Percentiles rank a stretch among this genome's conserved stretches.
These are phyloP conservation scores for Xiphias gladius DNA, from an alignment of 2,113 vertebrate species.

Conservation along the genomic window DNA sequence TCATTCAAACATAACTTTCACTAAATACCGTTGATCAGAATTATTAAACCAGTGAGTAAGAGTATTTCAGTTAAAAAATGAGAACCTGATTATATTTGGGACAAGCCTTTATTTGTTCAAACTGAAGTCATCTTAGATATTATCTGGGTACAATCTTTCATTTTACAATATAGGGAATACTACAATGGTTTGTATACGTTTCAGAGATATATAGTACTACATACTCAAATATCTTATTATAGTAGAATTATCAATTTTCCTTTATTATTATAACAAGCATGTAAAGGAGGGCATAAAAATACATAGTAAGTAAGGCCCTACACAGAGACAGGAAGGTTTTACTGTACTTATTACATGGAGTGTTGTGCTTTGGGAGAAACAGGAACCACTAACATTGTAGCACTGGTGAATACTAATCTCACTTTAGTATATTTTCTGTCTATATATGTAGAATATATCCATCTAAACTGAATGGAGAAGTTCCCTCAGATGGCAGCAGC, in stretches of 20 bases:
- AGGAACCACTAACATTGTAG: background rate
- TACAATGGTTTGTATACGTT: background rate
- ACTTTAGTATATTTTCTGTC: background rate
- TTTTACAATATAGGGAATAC: background rate
- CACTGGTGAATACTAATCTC: constrained; percentile 11
- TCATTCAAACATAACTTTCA: too few species aligned
- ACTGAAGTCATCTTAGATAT: too few species aligned
- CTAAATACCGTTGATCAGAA: too few species aligned
- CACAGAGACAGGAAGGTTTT: background rate
- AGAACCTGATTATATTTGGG: background rate
- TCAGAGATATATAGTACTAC: background rate
- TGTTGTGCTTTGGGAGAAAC: background rate
- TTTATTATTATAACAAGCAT: background rate
- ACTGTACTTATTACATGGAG: background rate
- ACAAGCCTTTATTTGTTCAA: background rate
- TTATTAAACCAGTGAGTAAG: background rate
- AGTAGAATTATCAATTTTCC: background rate
- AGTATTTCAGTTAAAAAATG: background rate
- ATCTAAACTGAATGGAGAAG: background rate
- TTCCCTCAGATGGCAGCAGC: background rate
- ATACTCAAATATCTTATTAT: background rate
- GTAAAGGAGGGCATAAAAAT: background rate
- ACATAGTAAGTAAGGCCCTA: background rate
- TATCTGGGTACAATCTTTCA: too few species aligned
- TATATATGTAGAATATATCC: background rate